Evolutionary conservation across 2,797 vertebrate species (phyloP), one percentile per base, ranked within the genome.

Genomic region (Morus bassanus): DNA sequence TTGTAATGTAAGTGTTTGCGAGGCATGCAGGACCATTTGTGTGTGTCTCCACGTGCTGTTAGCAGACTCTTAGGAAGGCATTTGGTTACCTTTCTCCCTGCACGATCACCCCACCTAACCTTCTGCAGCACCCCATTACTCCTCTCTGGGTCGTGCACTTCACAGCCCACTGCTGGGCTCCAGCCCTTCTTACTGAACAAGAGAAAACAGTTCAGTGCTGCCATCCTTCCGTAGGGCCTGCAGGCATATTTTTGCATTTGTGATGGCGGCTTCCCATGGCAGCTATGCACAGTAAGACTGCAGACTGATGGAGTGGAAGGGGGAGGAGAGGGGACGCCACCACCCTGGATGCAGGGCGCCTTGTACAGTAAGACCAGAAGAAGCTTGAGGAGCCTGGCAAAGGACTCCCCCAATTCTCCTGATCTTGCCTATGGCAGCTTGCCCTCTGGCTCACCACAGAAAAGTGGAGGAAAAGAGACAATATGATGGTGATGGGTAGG

Each of bases 61-160:
- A 45, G 45, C 35, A 59, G 43, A 53, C 28, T 78, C 74, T 19
- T 41, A 70, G 18, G 15, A 63, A 77, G 39, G 39, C 35, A 54
- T 67, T 69, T 63, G 14, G 24, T 83, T 85, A 23, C 16, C 18
- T 76, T 85, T 87, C 57, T 85, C 22, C 43, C 6, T 5, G 13
- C 41, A 13, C 1, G 1, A 28, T 75, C 64, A n/a, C 12, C 13
- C 6, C n/a, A 2, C 0, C 17, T 14, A 2, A 76, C 41, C 46
- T 86, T 86, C 76, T 3, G 1, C 43, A 89, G 64, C 56, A 69
- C 13, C 23, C 18, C 39, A 5, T 64, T 56, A 30, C 18, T 57
- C 23, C 30, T 80, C 0, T 6, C 31, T 57, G 35, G 16, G 31
- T 68, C 85, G 73, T 72, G 23, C 39, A 48, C 13, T 85, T 83